Percentiles rank a stretch among this genome's conserved stretches.
Conservation (phyloP, 2,888 invertebrate genomes). For the Cephus nigrinus region DNA sequence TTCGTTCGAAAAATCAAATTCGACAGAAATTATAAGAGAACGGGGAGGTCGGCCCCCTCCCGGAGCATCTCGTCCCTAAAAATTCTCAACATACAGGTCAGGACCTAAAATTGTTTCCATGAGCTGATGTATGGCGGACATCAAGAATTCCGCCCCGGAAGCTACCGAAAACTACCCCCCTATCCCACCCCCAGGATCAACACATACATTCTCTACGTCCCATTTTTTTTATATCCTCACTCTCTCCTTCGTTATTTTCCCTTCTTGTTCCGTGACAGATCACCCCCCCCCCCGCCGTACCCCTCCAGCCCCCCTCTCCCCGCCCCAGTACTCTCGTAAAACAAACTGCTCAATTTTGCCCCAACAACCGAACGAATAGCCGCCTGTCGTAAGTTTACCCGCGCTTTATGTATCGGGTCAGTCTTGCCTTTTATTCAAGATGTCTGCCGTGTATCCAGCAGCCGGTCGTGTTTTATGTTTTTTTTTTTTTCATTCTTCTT, state of each 20-base stretch:
- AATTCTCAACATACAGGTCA: background rate
- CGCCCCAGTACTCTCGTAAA: slow-evolving; percentile 30
- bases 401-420: slow-evolving; percentile 49
- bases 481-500: too few species aligned
- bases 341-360: slow-evolving; percentile 62
- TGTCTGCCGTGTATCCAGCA: too few species aligned
- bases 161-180: too few species aligned
- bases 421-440: slow-evolving; percentile 12
- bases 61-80: background rate
- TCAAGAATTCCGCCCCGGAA: background rate
- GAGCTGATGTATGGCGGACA: slow-evolving; percentile 31
- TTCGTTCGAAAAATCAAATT: slow-evolving; percentile 21
- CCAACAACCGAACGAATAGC: slow-evolving; percentile 53
- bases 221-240: background rate
- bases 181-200: background rate
- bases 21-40: slow-evolving; percentile 11
- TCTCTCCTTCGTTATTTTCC: slow-evolving; percentile 4
- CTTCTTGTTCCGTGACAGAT: slow-evolving; percentile 24
- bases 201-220: slow-evolving; percentile 9
- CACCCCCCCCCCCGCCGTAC: slow-evolving; percentile 12
- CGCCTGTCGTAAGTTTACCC: slow-evolving; percentile 40
- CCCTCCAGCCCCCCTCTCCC: background rate
- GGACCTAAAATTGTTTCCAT: slow-evolving; percentile 28
- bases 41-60: too few species aligned
- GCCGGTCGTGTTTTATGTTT: too few species aligned